Evolutionary conservation across 1,140 invertebrate species (phyloP).

Genomic region (Heterodera carotae): DNA sequence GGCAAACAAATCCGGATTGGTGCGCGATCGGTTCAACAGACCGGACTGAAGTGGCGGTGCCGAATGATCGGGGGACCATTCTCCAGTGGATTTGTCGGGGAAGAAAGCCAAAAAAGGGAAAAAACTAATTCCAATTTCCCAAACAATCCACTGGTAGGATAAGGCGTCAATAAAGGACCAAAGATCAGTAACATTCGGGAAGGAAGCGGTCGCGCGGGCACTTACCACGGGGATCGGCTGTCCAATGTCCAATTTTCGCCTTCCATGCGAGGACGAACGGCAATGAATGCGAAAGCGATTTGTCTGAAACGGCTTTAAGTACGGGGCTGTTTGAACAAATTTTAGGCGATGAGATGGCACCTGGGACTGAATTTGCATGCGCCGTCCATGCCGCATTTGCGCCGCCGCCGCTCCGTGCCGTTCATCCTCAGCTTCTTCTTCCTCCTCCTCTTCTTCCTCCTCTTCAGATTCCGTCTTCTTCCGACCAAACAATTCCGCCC

Average conservation of each 20-base stretch:
- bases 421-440: not conserved
- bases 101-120: conserved; percentile 31
- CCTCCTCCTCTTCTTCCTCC: not conserved
- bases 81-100: conserved; percentile 25
- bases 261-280: conserved; percentile 29
- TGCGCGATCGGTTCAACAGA: conserved; percentile 22
- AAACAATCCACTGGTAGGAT: too few species aligned
- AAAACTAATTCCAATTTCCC: not conserved
- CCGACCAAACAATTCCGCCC: not conserved
- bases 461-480: not conserved
- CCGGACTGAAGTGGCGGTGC: conserved; percentile 1
- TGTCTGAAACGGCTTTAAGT: not conserved
- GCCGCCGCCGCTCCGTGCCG: not conserved
- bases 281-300: conserved; percentile 10
- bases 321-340: not conserved
- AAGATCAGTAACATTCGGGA: too few species aligned
- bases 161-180: too few species aligned
- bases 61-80: conserved; percentile 18
- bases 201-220: not conserved
- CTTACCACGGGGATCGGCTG: conserved; percentile 34
- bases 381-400: not conserved
- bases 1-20: conserved; percentile 18
- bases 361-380: not conserved
- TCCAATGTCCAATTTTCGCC: conserved; percentile 22
- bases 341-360: not conserved